Conservation (phyloP, 2,888 invertebrate genomes). For the Polymixis lichenea region DNA sequence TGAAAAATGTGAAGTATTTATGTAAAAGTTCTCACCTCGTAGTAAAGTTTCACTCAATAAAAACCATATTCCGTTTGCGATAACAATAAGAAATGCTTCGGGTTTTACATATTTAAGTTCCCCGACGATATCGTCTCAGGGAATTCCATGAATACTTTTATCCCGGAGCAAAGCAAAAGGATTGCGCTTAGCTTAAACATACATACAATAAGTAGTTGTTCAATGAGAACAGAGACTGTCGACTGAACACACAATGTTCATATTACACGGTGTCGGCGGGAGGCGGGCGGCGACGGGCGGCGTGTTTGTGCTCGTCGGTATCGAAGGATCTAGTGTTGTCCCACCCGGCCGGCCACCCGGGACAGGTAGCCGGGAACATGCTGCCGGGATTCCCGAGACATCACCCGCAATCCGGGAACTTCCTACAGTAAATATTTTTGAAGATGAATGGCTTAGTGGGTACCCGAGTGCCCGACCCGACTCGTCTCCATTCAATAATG, state of each 20-base stretch:
- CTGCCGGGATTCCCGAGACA: conserved; percentile 75
- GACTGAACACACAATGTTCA: conserved; percentile 58
- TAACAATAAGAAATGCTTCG: conserved; percentile 41
- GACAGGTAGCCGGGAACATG: conserved; percentile 72
- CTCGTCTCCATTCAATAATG: conserved; percentile 67
- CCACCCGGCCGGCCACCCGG: conserved; percentile 70
- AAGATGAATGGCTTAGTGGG: conserved; percentile 72
- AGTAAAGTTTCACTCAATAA: conserved; percentile 43
- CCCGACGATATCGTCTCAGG: conserved; percentile 45
- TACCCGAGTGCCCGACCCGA: conserved; percentile 54
- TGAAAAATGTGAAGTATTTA: conserved; percentile 41
- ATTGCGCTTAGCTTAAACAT: conserved; percentile 58
- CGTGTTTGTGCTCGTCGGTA: conserved; percentile 62
- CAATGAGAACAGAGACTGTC: conserved; percentile 50
- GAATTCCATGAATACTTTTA: conserved; percentile 63
- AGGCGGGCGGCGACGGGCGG: conserved; percentile 51
- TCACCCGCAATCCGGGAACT: conserved; percentile 70
- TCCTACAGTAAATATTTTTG: conserved; percentile 80
- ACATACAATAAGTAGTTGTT: conserved; percentile 54
- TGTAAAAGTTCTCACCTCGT: conserved; percentile 29
- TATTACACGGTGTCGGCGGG: conserved; percentile 63
- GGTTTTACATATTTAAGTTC: conserved; percentile 48
- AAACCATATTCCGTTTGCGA: conserved; percentile 41
- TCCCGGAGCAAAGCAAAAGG: conserved; percentile 58
- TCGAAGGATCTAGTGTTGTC: conserved; percentile 66